Evolutionary conservation across 2,888 invertebrate genomes (phyloP).

Genomic region (Chorisops tibialis): DNA sequence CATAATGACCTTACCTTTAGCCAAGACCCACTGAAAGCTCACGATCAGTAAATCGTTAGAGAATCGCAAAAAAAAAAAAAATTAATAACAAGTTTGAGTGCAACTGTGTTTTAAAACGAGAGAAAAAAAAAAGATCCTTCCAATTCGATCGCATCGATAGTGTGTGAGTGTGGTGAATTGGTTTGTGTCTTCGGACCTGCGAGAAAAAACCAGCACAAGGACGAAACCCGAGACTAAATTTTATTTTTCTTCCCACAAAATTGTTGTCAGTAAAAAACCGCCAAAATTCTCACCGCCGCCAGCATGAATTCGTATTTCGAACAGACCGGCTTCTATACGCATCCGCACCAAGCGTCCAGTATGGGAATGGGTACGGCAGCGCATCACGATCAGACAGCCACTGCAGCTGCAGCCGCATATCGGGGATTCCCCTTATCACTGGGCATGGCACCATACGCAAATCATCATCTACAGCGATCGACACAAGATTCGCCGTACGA

Average conservation of each 20-base stretch:
- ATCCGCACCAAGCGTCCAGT: constrained; percentile 76
- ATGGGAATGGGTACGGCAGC: constrained; percentile 63
- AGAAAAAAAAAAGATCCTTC: not conserved
- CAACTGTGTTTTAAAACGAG: not conserved
- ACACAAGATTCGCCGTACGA: constrained; percentile 91
- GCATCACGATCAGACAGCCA: constrained; percentile 70
- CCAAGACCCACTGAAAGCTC: not conserved
- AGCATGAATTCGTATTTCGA: constrained; percentile 94
- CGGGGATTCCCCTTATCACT: constrained; percentile 83
- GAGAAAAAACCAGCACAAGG: not conserved
- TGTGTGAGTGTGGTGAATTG: constrained; percentile 20
- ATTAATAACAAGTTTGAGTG: constrained; percentile 1
- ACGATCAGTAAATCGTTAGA: too few relatives aligned
- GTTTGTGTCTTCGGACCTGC: constrained; percentile 14
- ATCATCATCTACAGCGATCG: constrained; percentile 71
- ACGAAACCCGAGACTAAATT: not conserved
- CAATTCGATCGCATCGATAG: not conserved
- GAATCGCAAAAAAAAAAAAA: too few relatives aligned
- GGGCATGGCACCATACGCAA: constrained; percentile 82
- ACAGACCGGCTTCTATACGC: constrained; percentile 93
- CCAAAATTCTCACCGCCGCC: constrained; percentile 52
- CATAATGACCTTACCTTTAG: not conserved
- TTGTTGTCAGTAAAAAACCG: too few relatives aligned
- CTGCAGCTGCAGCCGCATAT: constrained; percentile 64
- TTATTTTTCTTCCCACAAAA: constrained; percentile 16